These are phyloP conservation scores for Frieseomelitta varia DNA, from an alignment of 1,140 invertebrate species.

Conservation along the genomic window DNA sequence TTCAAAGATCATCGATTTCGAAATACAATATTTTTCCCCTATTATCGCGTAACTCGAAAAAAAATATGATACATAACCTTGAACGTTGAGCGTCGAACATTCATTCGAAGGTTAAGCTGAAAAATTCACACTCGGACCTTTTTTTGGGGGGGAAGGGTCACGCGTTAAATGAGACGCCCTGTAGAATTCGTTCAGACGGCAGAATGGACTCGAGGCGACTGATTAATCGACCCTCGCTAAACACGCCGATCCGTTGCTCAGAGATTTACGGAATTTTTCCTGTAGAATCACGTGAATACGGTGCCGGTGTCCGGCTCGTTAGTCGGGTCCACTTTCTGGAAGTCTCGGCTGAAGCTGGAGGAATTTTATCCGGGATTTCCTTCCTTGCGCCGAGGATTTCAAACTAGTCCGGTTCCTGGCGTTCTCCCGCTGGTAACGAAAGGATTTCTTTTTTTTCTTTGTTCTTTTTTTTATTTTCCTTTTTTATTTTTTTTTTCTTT, in stretches of 20 bases:
- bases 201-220: too few relatives aligned
- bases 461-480: neutral
- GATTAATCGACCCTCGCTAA: neutral
- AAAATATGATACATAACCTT: too few relatives aligned
- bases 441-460: neutral
- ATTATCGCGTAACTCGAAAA: too few relatives aligned
- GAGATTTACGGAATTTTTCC: neutral
- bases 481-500: neutral
- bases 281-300: neutral
- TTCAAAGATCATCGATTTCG: too few relatives aligned
- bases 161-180: too few relatives aligned
- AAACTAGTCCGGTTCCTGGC: neutral
- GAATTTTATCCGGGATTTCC: neutral
- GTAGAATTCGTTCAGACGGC: too few relatives aligned
- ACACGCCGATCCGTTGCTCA: neutral
- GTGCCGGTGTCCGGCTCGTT: neutral
- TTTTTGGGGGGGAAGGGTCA: too few relatives aligned
- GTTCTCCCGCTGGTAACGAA: neutral
- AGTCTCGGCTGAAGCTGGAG: neutral
- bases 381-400: neutral
- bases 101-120: too few relatives aligned
- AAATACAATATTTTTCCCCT: too few relatives aligned
- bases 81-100: too few relatives aligned
- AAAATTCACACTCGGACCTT: too few relatives aligned
- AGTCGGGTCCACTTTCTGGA: neutral